Percentiles rank a stretch among this genome's conserved stretches.
Evolutionary conservation across 2,888 invertebrate genomes (phyloP).

Genomic region (Coenonympha arcania): DNA sequence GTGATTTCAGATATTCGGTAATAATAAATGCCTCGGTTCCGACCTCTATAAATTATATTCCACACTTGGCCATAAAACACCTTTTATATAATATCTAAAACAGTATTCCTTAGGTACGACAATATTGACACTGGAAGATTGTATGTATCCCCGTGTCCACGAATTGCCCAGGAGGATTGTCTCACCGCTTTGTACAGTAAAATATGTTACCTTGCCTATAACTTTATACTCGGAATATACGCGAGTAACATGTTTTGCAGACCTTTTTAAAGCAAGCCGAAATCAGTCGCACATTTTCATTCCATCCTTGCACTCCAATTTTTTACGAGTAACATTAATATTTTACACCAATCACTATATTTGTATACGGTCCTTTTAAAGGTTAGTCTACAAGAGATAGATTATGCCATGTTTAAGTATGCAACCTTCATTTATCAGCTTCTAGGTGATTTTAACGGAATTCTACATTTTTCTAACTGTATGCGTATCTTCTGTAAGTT

Average conservation of each 20-base stretch:
- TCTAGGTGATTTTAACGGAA: too few species aligned
- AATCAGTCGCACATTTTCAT: too few species aligned
- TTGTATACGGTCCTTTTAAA: not conserved
- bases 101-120: not conserved
- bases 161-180: conserved; percentile 51
- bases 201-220: conserved; percentile 60
- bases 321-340: too few species aligned
- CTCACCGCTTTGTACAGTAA: conserved; percentile 46
- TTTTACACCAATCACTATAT: too few species aligned
- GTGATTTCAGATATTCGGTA: too few species aligned
- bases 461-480: too few species aligned
- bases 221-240: conserved; percentile 50
- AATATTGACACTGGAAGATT: not conserved
- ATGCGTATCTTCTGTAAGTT: too few species aligned
- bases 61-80: not conserved
- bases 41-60: not conserved
- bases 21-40: not conserved
- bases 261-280: not conserved
- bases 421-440: too few species aligned
- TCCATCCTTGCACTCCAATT: too few species aligned
- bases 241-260: not conserved
- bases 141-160: conserved; percentile 33
- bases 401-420: too few species aligned
- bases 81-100: not conserved
- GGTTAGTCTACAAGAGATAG: too few species aligned